These are phyloP conservation scores for Eupithecia tripunctaria DNA, from an alignment of 2,888 invertebrate species.

Conservation along the genomic window DNA sequence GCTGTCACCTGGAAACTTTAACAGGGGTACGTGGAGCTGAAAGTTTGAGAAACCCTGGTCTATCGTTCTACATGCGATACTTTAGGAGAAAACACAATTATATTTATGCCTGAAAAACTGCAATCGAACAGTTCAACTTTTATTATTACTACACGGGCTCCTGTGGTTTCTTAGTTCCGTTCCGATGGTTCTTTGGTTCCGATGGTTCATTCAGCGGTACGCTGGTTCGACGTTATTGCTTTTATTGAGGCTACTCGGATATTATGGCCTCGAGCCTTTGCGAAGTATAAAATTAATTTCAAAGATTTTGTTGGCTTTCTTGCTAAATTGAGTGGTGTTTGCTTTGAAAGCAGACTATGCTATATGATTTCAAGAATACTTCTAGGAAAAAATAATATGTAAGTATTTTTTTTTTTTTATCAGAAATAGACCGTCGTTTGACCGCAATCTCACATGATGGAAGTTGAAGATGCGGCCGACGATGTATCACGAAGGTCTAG, in stretches of 20 bases:
- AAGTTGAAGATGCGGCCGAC: too few species aligned
- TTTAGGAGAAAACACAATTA: too few species aligned
- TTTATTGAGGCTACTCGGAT: conserved; percentile 29
- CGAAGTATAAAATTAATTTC: conserved; percentile 3
- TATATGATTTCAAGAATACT: not conserved
- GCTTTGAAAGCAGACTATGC: not conserved
- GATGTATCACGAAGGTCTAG: too few species aligned
- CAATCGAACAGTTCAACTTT: not conserved
- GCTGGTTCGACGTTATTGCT: conserved; percentile 26
- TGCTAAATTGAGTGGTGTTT: not conserved
- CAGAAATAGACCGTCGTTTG: too few species aligned
- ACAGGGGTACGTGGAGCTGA: too few species aligned
- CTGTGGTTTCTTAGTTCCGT: not conserved
- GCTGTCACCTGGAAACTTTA: too few species aligned
- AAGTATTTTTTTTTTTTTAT: too few species aligned
- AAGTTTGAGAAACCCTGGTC: too few species aligned
- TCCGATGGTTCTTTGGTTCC: not conserved
- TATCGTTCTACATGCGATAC: too few species aligned
- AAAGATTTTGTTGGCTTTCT: not conserved
- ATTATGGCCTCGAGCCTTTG: conserved; percentile 23
- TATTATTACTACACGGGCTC: not conserved
- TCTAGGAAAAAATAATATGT: not conserved
- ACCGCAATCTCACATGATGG: too few species aligned
- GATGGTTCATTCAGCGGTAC: conserved; percentile 1
- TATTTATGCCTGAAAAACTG: not conserved